A percentile compares a stretch with the other conserved stretches of the same genome.
Evolutionary conservation across 2,888 invertebrate genomes (phyloP).

Genomic region (Chloromyia formosa): DNA sequence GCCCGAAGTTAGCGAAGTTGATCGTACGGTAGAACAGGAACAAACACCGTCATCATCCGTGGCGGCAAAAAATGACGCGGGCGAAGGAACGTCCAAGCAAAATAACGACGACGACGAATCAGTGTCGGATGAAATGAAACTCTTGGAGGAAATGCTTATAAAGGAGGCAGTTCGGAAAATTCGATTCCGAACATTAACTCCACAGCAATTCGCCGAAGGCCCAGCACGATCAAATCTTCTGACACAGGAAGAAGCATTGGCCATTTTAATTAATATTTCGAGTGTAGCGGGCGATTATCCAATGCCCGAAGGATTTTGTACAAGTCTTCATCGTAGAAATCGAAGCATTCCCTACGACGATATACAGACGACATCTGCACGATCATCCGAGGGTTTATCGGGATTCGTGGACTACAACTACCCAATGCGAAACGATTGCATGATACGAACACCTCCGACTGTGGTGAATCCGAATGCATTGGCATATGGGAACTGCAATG

Average conservation of each 20-base stretch:
- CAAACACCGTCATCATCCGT: neutral
- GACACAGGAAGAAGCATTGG: constrained; percentile 79
- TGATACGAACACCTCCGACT: constrained; percentile 11
- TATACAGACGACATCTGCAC: constrained; percentile 37
- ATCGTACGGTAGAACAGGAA: constrained; percentile 54
- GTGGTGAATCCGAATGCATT: neutral
- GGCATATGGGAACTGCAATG: constrained; percentile 26
- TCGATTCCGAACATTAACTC: constrained; percentile 79
- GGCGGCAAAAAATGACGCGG: constrained; percentile 9
- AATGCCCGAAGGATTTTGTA: constrained; percentile 80
- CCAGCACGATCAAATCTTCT: constrained; percentile 80
- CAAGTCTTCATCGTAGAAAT: constrained; percentile 62
- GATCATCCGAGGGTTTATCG: constrained; percentile 15
- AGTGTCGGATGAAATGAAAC: constrained; percentile 58
- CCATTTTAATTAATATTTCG: constrained; percentile 84
- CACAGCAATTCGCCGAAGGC: constrained; percentile 84
- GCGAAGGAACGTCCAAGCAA: constrained; percentile 49
- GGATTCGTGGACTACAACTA: constrained; percentile 1
- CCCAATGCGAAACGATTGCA: neutral
- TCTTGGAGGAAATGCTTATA: constrained; percentile 62
- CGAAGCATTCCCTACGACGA: constrained; percentile 64
- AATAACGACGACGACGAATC: constrained; percentile 39
- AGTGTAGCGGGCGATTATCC: constrained; percentile 73
- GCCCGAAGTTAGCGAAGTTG: constrained; percentile 51
- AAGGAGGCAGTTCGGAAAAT: constrained; percentile 78